phyloP scores from a whole-genome alignment of 2,797 vertebrate genomes.

The Eulemur mongoz region DNA sequence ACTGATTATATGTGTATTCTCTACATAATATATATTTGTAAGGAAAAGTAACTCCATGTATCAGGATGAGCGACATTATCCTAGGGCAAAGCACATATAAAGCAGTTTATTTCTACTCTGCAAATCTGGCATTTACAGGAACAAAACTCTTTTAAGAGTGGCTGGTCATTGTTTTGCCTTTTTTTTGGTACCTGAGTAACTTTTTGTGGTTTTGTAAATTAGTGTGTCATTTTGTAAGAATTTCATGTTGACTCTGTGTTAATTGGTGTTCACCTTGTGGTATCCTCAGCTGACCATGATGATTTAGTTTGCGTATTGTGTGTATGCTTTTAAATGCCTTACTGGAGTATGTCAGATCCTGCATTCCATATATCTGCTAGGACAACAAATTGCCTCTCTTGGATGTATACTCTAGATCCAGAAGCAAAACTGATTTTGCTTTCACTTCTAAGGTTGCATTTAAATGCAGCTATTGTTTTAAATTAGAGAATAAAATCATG shows the following conservation, averaged over 20 bases:
- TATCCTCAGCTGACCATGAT: slow-evolving; percentile 12
- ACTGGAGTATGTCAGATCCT: slow-evolving; percentile 35
- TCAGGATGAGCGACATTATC: slow-evolving; percentile 50
- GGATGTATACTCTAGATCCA: slow-evolving; percentile 41
- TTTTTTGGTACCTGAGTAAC: slow-evolving; percentile 24
- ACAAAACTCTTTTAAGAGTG: slow-evolving; percentile 52
- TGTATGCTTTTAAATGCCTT: slow-evolving; percentile 77
- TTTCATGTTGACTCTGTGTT: slow-evolving; percentile 55
- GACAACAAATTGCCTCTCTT: slow-evolving; percentile 17
- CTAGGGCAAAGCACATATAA: slow-evolving; percentile 38
- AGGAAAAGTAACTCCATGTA: slow-evolving; percentile 39
- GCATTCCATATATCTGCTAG: slow-evolving; percentile 45
- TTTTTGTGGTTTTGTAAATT: slow-evolving; percentile 59
- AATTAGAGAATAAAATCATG: slow-evolving; percentile 29
- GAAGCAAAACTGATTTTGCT: slow-evolving; percentile 62
- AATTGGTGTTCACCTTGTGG: slow-evolving; percentile 44
- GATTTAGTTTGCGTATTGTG: slow-evolving; percentile 43
- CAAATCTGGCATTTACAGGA: slow-evolving; percentile 52
- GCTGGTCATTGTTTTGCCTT: slow-evolving; percentile 35
- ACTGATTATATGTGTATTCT: slow-evolving; percentile 52
- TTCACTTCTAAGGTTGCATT: neutral
- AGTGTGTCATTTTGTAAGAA: slow-evolving; percentile 37
- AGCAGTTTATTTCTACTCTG: slow-evolving; percentile 33
- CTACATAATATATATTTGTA: slow-evolving; percentile 55
- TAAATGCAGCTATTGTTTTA: slow-evolving; percentile 42